Base-by-base conservation (phyloP, 2,113 vertebrate species). In the Hepsetus odoe region DNA sequence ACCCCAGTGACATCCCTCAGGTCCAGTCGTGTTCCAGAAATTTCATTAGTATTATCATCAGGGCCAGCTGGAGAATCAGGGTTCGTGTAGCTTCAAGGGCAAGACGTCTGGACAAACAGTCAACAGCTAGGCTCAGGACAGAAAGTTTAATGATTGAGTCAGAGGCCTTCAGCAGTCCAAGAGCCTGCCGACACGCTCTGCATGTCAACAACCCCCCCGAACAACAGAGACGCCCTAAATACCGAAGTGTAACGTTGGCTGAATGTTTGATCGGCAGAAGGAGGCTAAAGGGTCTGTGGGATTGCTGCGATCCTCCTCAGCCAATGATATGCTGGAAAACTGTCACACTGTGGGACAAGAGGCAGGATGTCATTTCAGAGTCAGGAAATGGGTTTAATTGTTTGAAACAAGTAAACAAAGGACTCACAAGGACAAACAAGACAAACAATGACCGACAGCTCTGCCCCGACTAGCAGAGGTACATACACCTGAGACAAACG, bases 101-200 rank as follows among this genome's bases (percentile, higher is more conserved):
- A 20, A 14, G 18, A 49, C 46, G 6, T 20, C 67, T n/a, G 44
- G 44, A 72, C 26, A 67, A 24, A 55, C 61, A 76, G 38, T 38
- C 33, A 13, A n/a, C 3, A 22, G 26, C 68, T 58, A 1, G 16
- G 7, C 62, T 72, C 32, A 72, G 18, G 33, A n/a, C 33, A 18
- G 12, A 32, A 59, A 70, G 58, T 56, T 33, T 66, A 26, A 40
- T 73, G 49, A 73, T 64, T 30, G 35, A 67, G 62, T 46, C 30
- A 53, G 38, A 62, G 30, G 10, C 33, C 26, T 53, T 51, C 46
- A 49, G 32, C 7, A 35, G 65, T 18, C 30, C 38, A 4, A 18
- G 64, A 44, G 22, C 51, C 28, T 59, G 26, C 30, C n/a, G 44
- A 0, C 5, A 44, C 32, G 3, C 7, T 38, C 22, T 74, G 71